Evolutionary conservation across 2,113 vertebrate species (phyloP).

Genomic region (Alces alces): DNA sequence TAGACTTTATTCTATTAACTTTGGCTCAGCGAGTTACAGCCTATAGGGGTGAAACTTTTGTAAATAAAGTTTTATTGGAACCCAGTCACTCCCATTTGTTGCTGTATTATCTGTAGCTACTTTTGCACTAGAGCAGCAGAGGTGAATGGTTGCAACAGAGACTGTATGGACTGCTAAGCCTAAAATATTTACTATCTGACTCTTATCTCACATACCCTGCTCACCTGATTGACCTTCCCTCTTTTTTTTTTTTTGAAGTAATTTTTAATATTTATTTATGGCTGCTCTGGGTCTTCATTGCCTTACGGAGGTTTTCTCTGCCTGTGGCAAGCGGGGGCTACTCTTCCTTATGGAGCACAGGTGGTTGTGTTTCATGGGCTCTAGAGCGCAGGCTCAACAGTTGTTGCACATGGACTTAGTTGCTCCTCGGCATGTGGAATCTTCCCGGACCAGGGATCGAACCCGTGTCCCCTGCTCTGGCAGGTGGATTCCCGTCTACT

Average conservation of each 20-base stretch:
- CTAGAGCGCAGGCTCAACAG: background rate
- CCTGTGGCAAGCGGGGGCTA: background rate
- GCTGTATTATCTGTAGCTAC: background rate
- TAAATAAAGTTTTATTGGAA: slow-evolving; percentile 8
- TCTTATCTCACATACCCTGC: background rate
- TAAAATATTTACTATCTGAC: background rate
- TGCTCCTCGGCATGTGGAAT: background rate
- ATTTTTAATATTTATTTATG: background rate
- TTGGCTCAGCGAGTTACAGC: background rate
- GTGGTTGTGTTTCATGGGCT: background rate
- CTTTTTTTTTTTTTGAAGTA: background rate
- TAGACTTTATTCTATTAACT: background rate
- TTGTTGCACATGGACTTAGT: background rate
- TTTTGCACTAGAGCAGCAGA: background rate
- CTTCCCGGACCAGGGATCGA: background rate
- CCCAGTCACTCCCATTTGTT: background rate
- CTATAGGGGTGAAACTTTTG: background rate
- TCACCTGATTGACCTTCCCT: background rate
- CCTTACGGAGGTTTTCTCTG: background rate
- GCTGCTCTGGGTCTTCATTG: background rate
- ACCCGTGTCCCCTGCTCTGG: background rate
- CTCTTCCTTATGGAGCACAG: background rate
- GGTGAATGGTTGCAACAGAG: background rate
- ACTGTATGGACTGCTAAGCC: background rate
- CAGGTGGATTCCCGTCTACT: background rate